A percentile compares a stretch with the other conserved stretches of the same genome.
phyloP scores from a whole-genome alignment of 2,797 vertebrate genomes.

The Sarcoramphus papa region DNA sequence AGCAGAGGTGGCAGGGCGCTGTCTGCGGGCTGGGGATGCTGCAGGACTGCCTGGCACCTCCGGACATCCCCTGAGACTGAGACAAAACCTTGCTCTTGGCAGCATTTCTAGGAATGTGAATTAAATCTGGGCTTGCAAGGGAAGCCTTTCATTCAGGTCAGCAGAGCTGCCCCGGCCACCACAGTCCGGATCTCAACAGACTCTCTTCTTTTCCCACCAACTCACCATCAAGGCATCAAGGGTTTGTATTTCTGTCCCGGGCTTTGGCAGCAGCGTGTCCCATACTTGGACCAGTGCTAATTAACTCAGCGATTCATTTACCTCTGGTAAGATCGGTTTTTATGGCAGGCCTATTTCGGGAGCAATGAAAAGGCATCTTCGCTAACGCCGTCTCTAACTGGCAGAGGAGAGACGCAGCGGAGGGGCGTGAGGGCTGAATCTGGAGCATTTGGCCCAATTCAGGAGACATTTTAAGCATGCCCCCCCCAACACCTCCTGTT shows the following conservation, averaged over 20 bases:
- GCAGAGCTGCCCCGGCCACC: background rate
- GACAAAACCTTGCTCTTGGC: background rate
- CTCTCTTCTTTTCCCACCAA: background rate
- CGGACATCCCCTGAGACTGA: background rate
- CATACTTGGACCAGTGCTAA: background rate
- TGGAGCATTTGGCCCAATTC: background rate
- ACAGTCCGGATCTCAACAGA: background rate
- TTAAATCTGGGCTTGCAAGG: background rate
- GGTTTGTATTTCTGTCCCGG: background rate
- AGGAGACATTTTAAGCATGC: background rate
- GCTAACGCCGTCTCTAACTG: rapidly evolving
- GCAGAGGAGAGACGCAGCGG: rapidly evolving
- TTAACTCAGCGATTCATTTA: background rate
- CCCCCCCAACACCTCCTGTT: background rate
- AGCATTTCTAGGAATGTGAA: background rate
- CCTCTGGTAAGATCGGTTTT: background rate
- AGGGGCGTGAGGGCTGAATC: background rate
- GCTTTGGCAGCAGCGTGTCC: background rate
- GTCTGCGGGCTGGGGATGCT: background rate
- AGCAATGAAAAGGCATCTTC: background rate
- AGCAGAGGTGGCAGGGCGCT: background rate
- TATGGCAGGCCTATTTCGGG: background rate
- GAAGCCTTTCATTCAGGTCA: background rate
- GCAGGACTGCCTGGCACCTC: background rate
- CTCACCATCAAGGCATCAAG: too few relatives aligned